These are phyloP conservation scores for Leptobrachium ailaonicum DNA, from an alignment of 2,113 vertebrate genomes.

Conservation along the genomic window DNA sequence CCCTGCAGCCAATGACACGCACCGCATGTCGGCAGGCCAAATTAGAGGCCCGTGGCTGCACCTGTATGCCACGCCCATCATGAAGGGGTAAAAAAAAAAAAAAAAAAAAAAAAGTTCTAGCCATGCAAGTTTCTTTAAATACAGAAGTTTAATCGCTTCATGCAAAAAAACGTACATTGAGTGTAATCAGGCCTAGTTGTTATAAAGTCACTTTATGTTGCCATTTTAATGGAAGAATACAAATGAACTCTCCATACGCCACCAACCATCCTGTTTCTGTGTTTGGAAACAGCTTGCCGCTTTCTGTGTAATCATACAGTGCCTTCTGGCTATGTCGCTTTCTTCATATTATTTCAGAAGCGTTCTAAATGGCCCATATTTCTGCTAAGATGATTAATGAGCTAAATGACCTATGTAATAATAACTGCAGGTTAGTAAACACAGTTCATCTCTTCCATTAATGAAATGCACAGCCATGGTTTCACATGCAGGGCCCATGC, in stretches of 20 bases:
- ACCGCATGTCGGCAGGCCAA: too few relatives aligned
- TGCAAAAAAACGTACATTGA: not conserved
- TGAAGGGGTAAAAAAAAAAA: too few relatives aligned
- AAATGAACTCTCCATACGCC: constrained; percentile 53
- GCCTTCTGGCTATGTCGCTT: constrained; percentile 68
- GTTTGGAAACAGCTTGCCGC: constrained; percentile 45
- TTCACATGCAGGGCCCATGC: not conserved
- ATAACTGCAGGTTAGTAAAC: constrained; percentile 88
- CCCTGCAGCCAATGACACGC: too few relatives aligned
- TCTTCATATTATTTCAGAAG: constrained; percentile 71
- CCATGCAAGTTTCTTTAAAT: too few relatives aligned
- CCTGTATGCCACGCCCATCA: too few relatives aligned
- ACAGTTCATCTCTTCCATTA: constrained; percentile 71
- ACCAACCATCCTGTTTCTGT: constrained; percentile 44
- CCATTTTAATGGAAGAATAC: not conserved
- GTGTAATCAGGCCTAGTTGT: constrained; percentile 28
- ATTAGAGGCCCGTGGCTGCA: too few relatives aligned
- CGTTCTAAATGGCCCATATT: constrained; percentile 84
- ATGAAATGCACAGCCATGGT: constrained; percentile 49
- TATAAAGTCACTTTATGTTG: not conserved
- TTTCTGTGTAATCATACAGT: constrained; percentile 65
- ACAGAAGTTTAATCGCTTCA: too few relatives aligned
- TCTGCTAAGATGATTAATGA: constrained; percentile 90
- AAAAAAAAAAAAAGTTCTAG: too few relatives aligned
- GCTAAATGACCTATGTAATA: constrained; percentile 96